Base-by-base conservation (phyloP, 2,888 invertebrate genomes). In the Lepidochrysops patricia region DNA sequence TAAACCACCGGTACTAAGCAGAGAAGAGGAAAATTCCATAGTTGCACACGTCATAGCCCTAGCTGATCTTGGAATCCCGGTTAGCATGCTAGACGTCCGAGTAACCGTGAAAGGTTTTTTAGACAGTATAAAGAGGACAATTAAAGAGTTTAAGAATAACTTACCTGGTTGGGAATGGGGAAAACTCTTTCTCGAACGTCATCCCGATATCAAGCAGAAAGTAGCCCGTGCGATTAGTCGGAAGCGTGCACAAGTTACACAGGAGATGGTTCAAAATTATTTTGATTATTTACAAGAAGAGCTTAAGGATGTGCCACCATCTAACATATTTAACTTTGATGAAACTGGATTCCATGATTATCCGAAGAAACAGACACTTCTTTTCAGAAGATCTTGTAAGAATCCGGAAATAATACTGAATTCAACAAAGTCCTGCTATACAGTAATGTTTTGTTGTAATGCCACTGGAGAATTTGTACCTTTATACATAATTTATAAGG, bases 131-230 rank as follows among this genome's bases (percentile, higher is more conserved):
- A 50, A 56, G 48, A 37, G 32, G 32, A 32, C 32, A 32, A 32
- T 32, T 32, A 32, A 32, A 32, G 32, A 15, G 52, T 61, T 63
- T 57, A 60, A 60, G 56, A 57, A 63, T 43, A 63, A 63, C 23
- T 58, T 54, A 26, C 63, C 60, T 43, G 63, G 63, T 15, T 63
- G 60, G 57, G 61, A 63, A 57, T 61, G 63, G 60, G 63, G 63
- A 12, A 60, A 59, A 56, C 49, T 58, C 13, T 61, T 61, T 61
- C 48, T 63, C 15, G 61, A 61, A 25, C 35, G 60, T 35, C 63
- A 63, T 50, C 56, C 27, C 15, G 54, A 35, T 56, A 26, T 61
- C 13, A 61, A 63, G 52, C 27, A 48, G 49, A 63, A 49, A 57
- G 19, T 63, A n/a, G 63, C 57, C 15, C 54, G 60, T 57, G 29